Evolutionary conservation across 2,888 invertebrate species (phyloP), one percentile per base, ranked within the genome.

Genomic region (Diarsia brunnea): DNA sequence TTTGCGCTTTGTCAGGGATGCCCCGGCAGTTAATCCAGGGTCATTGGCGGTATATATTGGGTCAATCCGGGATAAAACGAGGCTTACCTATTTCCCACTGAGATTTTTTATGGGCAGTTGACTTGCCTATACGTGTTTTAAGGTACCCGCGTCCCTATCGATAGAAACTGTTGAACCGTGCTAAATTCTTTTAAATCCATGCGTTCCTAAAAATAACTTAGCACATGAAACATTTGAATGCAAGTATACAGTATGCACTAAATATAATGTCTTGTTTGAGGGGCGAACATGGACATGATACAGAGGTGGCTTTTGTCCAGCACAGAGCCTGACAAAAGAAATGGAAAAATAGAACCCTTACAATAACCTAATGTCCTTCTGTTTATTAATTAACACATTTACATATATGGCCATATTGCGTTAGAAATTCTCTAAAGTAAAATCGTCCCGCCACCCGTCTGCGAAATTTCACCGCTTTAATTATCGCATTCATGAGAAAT

Each of bases 401-500:
- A 21, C 21, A 2, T 31, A 5, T 7, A 38, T 55, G 21, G 10
- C 0, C 5, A n/a, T 47, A 49, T 73, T 80, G 47, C 45, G 24
- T 69, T 47, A 53, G 19, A n/a, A n/a, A n/a, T 27, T 67, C 27
- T 16, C 31, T 19, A 27, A 21, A 63, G 16, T n/a, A 43, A 47
- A 7, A 79, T 49, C n/a, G 47, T 63, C 43, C 53, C 63, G 45
- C 49, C 55, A 81, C 27, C 31, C 16, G 14, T 45, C 72, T 68
- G 69, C 49, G 53, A 80, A 53, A 58, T 64, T 70, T 81, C 68
- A 60, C 69, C n/a, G 45, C 24, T 45, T 55, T 69, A 78, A 78
- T 84, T 85, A 75, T 53, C 86, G 65, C 65, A 43, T 71, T 66
- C 63, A 75, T 75, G 84, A 61, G 69, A 86, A 83, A 67, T 78